Conservation (phyloP, 2,888 invertebrate species). For the Marronus borbonicus region DNA sequence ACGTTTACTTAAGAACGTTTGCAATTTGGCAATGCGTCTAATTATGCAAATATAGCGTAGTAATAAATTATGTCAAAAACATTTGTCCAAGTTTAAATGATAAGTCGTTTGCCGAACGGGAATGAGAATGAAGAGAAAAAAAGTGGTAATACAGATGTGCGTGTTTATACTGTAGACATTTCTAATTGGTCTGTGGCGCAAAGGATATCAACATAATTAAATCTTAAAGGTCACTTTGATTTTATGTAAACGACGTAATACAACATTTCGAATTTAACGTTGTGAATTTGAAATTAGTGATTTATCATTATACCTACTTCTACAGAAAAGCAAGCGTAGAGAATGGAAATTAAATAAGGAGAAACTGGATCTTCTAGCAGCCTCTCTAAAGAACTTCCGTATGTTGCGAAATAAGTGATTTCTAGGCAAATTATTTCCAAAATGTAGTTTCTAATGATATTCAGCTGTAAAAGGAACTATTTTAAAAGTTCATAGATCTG, state of each 20-base stretch:
- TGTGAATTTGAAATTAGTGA: slow-evolving; percentile 27
- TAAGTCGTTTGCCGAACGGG: not conserved
- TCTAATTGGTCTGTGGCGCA: slow-evolving; percentile 19
- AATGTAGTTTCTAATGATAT: slow-evolving; percentile 3
- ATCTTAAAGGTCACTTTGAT: slow-evolving; percentile 37
- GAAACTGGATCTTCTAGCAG: slow-evolving; percentile 24
- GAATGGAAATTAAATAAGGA: slow-evolving; percentile 28
- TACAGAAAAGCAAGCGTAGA: slow-evolving; percentile 25
- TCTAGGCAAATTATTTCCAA: slow-evolving; percentile 29
- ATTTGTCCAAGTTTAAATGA: not conserved
- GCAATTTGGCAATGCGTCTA: too few relatives aligned
- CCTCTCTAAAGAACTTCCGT: slow-evolving; percentile 11
- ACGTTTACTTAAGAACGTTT: too few relatives aligned
- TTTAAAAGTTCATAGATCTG: too few relatives aligned
- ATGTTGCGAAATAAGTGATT: slow-evolving; percentile 35
- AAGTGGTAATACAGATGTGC: slow-evolving; percentile 26
- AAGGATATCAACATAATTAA: slow-evolving; percentile 42
- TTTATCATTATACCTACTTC: slow-evolving; percentile 24
- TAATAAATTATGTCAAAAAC: slow-evolving; percentile 27
- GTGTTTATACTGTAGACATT: slow-evolving; percentile 11
- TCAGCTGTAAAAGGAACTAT: too few relatives aligned
- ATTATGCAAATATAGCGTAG: not conserved
- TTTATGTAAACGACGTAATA: slow-evolving; percentile 41
- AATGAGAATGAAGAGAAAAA: slow-evolving; percentile 10
- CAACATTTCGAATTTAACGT: slow-evolving; percentile 32